Evolutionary conservation across 2,113 vertebrate species (phyloP).

Genomic region (Gnathonemus longibarbis): DNA sequence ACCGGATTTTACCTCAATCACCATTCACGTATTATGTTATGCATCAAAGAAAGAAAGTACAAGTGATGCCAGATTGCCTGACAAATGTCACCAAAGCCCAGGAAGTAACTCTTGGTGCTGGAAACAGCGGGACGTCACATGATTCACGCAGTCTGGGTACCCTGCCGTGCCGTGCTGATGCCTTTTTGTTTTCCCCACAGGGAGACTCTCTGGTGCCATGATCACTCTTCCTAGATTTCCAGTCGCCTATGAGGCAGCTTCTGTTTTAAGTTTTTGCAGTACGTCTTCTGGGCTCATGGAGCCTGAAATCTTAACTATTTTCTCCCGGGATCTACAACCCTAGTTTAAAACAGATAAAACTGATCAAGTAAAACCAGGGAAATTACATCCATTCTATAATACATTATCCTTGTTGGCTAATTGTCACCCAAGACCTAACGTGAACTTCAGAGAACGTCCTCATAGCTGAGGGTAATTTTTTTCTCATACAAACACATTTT

Average conservation of each 20-base stretch:
- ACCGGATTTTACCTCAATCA: not conserved
- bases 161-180: not conserved
- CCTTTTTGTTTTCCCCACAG: not conserved
- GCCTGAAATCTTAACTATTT: constrained; percentile 73
- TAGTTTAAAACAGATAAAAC: constrained; percentile 37
- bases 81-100: not conserved
- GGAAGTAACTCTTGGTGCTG: not conserved
- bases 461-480: not conserved
- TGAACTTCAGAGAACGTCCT: not conserved
- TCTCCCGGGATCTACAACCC: constrained; percentile 86
- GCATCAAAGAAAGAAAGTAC: not conserved
- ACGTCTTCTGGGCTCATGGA: constrained; percentile 69
- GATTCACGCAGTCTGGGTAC: not conserved
- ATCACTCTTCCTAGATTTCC: not conserved
- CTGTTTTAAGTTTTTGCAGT: constrained; percentile 68
- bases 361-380: not conserved
- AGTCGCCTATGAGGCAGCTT: constrained; percentile 48
- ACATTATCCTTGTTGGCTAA: not conserved
- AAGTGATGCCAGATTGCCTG: not conserved
- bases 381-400: not conserved
- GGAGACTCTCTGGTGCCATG: not conserved
- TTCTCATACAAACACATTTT: not conserved
- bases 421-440: not conserved
- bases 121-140: not conserved
- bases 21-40: not conserved